These are phyloP conservation scores for Brenthis hecate DNA, from an alignment of 2,888 invertebrate species.

Conservation along the genomic window DNA sequence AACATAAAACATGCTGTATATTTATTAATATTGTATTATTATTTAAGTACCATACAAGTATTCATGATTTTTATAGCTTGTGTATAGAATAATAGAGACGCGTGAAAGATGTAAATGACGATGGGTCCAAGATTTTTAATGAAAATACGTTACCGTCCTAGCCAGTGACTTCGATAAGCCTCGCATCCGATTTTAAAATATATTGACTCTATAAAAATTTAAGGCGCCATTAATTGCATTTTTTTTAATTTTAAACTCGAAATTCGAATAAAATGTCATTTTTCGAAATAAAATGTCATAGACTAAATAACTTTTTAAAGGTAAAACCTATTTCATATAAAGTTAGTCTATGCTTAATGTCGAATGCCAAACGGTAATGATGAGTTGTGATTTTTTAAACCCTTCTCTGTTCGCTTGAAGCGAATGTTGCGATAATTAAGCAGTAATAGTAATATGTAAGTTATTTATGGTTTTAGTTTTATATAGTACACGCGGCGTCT, in stretches of 20 bases:
- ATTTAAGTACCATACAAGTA: conserved; percentile 73
- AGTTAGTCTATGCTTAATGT: conserved; percentile 53
- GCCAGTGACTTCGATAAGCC: conserved; percentile 56
- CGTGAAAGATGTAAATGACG: conserved; percentile 53
- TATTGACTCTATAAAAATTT: conserved; percentile 12
- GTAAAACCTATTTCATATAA: conserved; percentile 19
- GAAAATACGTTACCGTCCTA: conserved; percentile 67
- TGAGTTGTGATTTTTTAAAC: conserved; percentile 58
- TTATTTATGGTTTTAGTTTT: conserved; percentile 61
- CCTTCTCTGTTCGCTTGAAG: conserved; percentile 63
- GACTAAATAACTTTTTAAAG: not conserved
- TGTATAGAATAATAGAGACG: conserved; percentile 55
- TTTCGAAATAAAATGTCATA: not conserved
- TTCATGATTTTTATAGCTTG: conserved; percentile 67
- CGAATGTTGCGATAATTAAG: conserved; percentile 59
- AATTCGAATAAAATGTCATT: conserved; percentile 5
- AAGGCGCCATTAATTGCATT: not conserved
- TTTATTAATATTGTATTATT: conserved; percentile 31
- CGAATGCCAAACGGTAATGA: conserved; percentile 61
- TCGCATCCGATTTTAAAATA: conserved; percentile 26
- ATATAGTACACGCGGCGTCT: conserved; percentile 54
- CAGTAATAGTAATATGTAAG: conserved; percentile 51
- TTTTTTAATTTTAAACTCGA: conserved; percentile 2
- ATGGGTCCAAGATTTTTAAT: conserved; percentile 50
- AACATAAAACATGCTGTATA: conserved; percentile 52